A percentile compares a stretch with the other conserved stretches of the same genome.
Evolutionary conservation across 1,140 invertebrate genomes (phyloP).

Genomic region (Nilaparvata lugens): DNA sequence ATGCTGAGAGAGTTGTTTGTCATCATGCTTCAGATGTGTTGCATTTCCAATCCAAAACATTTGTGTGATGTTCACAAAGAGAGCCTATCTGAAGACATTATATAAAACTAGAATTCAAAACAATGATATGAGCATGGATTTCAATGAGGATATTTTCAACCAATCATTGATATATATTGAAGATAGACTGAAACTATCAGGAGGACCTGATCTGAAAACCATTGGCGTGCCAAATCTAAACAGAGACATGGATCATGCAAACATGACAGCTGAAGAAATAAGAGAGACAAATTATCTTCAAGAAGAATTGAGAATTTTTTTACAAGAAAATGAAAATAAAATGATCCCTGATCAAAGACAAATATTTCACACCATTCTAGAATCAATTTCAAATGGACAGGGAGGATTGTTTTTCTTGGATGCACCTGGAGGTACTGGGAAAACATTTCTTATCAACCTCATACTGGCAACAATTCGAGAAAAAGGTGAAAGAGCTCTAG

Average conservation of each 20-base stretch:
- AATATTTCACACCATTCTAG: not conserved
- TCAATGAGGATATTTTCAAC: not conserved
- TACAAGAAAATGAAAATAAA: not conserved
- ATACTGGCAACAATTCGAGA: conserved; percentile 27
- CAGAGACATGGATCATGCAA: too few relatives aligned
- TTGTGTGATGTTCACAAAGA: not conserved
- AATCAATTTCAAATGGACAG: not conserved
- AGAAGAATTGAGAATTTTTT: not conserved
- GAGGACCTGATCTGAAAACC: too few relatives aligned
- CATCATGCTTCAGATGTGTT: not conserved
- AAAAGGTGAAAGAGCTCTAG: conserved; percentile 28
- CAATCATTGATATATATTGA: not conserved
- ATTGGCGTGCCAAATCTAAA: too few relatives aligned
- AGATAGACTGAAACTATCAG: not conserved
- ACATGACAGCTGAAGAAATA: too few relatives aligned
- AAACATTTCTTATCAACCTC: conserved; percentile 33
- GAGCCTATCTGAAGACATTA: not conserved
- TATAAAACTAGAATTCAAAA: not conserved
- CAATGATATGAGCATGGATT: not conserved
- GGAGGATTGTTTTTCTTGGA: conserved; percentile 23
- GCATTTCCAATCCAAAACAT: not conserved
- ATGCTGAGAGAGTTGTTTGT: not conserved
- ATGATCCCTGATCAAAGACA: not conserved
- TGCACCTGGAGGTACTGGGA: conserved; percentile 31
- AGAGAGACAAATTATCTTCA: not conserved